These are phyloP conservation scores for Megaceryle maxima DNA, from an alignment of 2,113 vertebrate genomes.

Conservation along the genomic window DNA sequence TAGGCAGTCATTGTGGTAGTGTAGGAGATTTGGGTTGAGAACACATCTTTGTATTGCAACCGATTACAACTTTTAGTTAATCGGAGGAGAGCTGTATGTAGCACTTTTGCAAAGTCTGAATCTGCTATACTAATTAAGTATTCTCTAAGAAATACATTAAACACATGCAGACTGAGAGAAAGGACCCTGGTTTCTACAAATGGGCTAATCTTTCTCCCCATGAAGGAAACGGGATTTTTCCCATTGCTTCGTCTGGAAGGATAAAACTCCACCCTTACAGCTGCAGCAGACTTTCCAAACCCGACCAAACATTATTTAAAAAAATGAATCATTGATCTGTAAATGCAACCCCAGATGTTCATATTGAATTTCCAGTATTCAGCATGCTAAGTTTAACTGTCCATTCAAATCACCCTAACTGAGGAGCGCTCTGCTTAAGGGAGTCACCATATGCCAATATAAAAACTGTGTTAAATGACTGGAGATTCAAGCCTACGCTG, in stretches of 20 bases:
- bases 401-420: slow-evolving; percentile 7
- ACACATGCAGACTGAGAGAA: neutral
- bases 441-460: slow-evolving; percentile 46
- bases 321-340: slow-evolving; percentile 23
- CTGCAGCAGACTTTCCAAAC: neutral
- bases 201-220: neutral
- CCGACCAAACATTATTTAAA: slow-evolving; percentile 4
- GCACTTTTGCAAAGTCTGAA: neutral
- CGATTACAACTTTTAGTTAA: neutral
- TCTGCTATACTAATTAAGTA: neutral
- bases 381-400: slow-evolving; percentile 43
- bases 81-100: neutral
- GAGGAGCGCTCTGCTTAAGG: slow-evolving; percentile 27
- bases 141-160: neutral
- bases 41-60: neutral
- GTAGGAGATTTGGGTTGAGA: neutral
- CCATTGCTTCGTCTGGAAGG: neutral
- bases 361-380: slow-evolving; percentile 22
- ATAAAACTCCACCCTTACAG: neutral
- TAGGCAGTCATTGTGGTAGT: neutral
- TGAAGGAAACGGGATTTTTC: neutral
- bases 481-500: slow-evolving; percentile 54
- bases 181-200: neutral
- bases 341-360: slow-evolving; percentile 43
- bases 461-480: slow-evolving; percentile 41